These are phyloP conservation scores for Daktulosphaira vitifoliae DNA, from an alignment of 1,140 invertebrate species.

Conservation along the genomic window DNA sequence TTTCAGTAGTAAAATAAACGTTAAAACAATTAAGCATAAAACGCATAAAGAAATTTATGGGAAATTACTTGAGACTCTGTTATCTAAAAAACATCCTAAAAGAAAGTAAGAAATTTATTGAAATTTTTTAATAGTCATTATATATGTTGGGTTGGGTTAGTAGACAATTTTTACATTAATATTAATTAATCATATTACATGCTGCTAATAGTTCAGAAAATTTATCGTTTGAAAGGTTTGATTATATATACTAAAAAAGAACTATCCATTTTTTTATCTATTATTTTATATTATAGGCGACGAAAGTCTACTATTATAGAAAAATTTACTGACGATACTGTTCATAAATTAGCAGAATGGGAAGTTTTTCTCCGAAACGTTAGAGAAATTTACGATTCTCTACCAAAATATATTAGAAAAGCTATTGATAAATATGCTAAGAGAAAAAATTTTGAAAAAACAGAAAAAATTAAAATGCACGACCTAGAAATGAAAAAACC, in stretches of 20 bases:
- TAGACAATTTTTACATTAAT: background rate
- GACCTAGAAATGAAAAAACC: background rate
- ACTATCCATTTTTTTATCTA: background rate
- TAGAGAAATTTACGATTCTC: background rate
- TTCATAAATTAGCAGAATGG: background rate
- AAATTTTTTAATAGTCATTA: too few relatives aligned
- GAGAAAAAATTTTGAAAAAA: constrained; percentile 7
- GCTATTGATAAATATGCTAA: background rate
- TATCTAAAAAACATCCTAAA: constrained; percentile 17
- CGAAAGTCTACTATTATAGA: background rate
- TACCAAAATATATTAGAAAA: constrained; percentile 5
- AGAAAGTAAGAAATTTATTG: background rate
- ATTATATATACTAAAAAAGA: background rate
- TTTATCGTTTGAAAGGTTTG: background rate
- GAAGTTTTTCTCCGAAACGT: constrained; percentile 22
- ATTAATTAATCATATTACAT: background rate
- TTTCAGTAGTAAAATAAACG: background rate
- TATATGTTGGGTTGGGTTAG: too few relatives aligned
- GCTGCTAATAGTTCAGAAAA: constrained; percentile 7
- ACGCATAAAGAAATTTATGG: background rate
- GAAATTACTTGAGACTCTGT: background rate
- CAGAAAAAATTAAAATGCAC: background rate
- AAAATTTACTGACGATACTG: background rate
- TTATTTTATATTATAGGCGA: constrained; percentile 4
- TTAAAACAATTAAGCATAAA: constrained; percentile 11